Percentiles rank a stretch among this genome's conserved stretches.
Conservation (phyloP, 2,113 vertebrate species). For the Pelobates fuscus region DNA sequence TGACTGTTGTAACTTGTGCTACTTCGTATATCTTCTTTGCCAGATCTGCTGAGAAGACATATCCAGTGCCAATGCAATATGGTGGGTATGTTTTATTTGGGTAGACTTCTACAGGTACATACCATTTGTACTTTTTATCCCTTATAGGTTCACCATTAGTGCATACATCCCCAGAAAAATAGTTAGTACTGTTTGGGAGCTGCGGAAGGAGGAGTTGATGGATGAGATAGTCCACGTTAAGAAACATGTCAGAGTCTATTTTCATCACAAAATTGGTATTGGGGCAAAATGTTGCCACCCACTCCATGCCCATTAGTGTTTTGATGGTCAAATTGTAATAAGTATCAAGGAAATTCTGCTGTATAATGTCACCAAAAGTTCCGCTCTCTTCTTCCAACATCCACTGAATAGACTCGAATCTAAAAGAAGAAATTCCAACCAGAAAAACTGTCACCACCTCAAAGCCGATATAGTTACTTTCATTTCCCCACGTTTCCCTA, state of each 20-base stretch:
- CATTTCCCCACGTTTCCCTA: constrained; percentile 9
- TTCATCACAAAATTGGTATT: constrained; percentile 46
- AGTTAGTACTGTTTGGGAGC: constrained; percentile 21
- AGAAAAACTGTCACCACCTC: constrained; percentile 54
- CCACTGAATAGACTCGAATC: constrained; percentile 37
- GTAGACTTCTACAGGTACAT: constrained; percentile 40
- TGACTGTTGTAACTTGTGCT: not conserved
- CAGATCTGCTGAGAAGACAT: constrained; percentile 47
- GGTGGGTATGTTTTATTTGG: constrained; percentile 1
- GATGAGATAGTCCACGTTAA: constrained; percentile 41
- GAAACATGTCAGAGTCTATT: constrained; percentile 48
- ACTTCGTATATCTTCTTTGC: constrained; percentile 34
- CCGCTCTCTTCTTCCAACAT: not conserved
- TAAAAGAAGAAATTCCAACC: constrained; percentile 51
- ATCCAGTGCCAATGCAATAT: constrained; percentile 55
- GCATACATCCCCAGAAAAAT: constrained; percentile 46
- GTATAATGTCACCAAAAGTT: constrained; percentile 29
- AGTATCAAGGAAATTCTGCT: constrained; percentile 52
- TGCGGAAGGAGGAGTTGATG: constrained; percentile 44
- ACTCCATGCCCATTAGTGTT: constrained; percentile 50
- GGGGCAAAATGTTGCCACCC: constrained; percentile 40
- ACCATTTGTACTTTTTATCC: constrained; percentile 21
- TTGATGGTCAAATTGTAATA: constrained; percentile 51
- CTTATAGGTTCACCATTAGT: not conserved
- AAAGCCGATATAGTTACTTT: not conserved